A percentile compares a stretch with the other conserved stretches of the same genome.
Conservation (phyloP, 2,113 vertebrate genomes). For the Ameiurus melas region DNA sequence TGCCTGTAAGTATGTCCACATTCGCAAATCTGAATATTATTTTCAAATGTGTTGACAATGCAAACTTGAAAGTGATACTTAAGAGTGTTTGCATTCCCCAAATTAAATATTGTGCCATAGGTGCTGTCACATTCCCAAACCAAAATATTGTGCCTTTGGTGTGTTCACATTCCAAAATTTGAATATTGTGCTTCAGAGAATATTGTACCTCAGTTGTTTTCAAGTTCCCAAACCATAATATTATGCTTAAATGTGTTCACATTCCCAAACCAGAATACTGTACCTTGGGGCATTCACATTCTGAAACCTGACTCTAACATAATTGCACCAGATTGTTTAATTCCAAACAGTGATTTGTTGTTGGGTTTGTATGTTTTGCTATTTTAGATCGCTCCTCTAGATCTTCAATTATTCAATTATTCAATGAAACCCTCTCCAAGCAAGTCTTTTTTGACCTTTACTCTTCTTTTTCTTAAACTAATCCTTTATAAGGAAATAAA, state of each 20-base stretch:
- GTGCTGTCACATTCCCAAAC: not conserved
- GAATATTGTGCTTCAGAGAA: not conserved
- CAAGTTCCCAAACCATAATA: not conserved
- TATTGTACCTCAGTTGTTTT: not conserved
- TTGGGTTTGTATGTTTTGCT: not conserved
- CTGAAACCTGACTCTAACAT: not conserved
- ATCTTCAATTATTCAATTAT: constrained; percentile 4
- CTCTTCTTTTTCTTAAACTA: not conserved
- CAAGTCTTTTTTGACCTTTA: constrained; percentile 5
- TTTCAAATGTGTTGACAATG: not conserved
- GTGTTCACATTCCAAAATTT: not conserved
- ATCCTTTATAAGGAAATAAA: constrained; percentile 12
- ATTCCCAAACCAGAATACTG: not conserved
- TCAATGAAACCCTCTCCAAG: not conserved
- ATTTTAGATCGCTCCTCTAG: not conserved
- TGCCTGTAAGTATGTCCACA: not conserved
- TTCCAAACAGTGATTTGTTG: not conserved
- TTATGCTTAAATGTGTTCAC: too few species aligned
- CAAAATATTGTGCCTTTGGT: not conserved
- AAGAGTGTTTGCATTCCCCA: not conserved
- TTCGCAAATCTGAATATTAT: not conserved
- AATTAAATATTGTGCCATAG: not conserved
- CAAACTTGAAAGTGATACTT: not conserved
- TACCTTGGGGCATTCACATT: not conserved
- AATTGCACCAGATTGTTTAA: not conserved